Evolutionary conservation across 2,113 vertebrate genomes (phyloP), one percentile per base, ranked within the genome.

Genomic region (Todiramphus chloris): DNA sequence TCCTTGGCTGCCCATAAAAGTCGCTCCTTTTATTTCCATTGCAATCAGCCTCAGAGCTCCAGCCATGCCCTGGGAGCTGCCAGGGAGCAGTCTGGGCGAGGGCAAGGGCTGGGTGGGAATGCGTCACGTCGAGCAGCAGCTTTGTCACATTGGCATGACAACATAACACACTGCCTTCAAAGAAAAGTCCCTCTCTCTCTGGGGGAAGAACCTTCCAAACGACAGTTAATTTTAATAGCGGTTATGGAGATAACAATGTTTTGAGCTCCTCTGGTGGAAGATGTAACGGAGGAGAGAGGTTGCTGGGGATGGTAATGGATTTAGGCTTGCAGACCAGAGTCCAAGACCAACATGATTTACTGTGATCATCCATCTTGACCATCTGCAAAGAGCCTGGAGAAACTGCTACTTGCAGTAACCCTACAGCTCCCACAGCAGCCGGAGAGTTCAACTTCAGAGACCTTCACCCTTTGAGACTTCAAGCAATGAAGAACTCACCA

Each of bases 11-110:
- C 91, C 62, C 41, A 51, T 91, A 96, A 91, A 95, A 93, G 68
- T 69, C 8, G 2, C 25, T 96, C 80, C 82, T 96, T 90, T 87
- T 90, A 85, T 80, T 97, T 96, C 77, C 83, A 87, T 35, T 11
- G 4, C 55, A 35, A 82, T 88, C 41, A 50, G 31, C 70, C 92
- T 44, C 17, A 2, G 20, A 63, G 87, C 41, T 87, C 53, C 80
- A 79, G 78, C 18, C 4, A 0, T 68, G 7, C 1, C 6, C 0
- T 3, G 69, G 50, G 35, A 53, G 62, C 37, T 31, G 53, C 3
- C n/a, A 83, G 55, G 50, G 76, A 94, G 64, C 72, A 87, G 84
- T 48, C 39, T 35, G 92, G 63, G 27, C 59, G 55, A 62, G 14
- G 62, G 44, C 55, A 89, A 81, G 51, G 86, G 50, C n/a, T 88